These are phyloP conservation scores for Sapayoa aenigma DNA, from an alignment of 2,113 vertebrate species.

Conservation along the genomic window DNA sequence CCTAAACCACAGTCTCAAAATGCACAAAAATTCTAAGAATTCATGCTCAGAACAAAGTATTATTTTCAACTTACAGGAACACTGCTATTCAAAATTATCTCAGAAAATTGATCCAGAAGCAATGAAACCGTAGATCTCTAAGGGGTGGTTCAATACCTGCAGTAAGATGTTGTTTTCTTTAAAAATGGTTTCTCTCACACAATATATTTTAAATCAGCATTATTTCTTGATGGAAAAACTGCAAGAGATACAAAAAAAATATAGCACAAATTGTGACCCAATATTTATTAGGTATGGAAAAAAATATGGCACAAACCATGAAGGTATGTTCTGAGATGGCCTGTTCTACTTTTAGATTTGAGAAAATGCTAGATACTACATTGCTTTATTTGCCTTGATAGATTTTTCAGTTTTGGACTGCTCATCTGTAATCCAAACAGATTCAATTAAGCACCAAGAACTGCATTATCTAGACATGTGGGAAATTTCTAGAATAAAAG, in stretches of 20 bases:
- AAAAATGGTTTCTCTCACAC: neutral
- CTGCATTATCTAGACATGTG: neutral
- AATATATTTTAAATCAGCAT: neutral
- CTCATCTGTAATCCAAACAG: neutral
- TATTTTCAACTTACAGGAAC: neutral
- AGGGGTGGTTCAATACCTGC: neutral
- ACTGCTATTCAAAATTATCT: neutral
- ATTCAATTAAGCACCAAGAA: neutral
- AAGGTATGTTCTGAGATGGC: neutral
- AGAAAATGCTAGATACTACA: neutral
- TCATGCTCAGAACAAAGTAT: neutral
- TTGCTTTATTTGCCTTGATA: neutral
- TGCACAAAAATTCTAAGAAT: neutral
- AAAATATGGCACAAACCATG: neutral
- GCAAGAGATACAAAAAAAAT: neutral
- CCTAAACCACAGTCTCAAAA: neutral
- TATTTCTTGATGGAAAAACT: slow-evolving; percentile 30
- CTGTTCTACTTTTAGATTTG: neutral
- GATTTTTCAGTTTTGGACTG: neutral
- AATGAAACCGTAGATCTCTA: neutral
- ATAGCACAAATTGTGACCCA: neutral
- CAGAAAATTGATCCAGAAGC: neutral
- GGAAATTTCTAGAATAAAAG: neutral
- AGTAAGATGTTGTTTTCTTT: neutral
- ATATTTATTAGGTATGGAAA: neutral